A percentile compares a stretch with the other conserved stretches of the same genome.
Conservation (phyloP, 2,888 invertebrate genomes). For the Sinhomidia bicolor region DNA sequence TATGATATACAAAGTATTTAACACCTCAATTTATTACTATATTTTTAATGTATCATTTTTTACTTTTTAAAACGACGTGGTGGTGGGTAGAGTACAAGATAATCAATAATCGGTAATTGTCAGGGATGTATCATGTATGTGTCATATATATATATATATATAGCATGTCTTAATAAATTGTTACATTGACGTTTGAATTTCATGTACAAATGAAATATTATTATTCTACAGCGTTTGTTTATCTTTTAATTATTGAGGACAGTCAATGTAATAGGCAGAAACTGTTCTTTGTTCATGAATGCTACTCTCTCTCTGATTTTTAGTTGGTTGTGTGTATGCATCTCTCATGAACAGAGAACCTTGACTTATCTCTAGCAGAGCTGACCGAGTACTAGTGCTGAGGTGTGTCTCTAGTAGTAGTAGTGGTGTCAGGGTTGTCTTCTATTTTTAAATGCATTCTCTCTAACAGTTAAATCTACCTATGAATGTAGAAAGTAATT, state of each 20-base stretch:
- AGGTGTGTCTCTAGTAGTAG: background rate
- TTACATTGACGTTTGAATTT: constrained; percentile 10
- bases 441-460: background rate
- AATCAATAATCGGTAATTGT: background rate
- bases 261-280: constrained; percentile 34
- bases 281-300: background rate
- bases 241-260: background rate
- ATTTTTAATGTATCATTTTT: background rate
- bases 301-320: background rate
- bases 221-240: background rate
- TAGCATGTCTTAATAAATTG: background rate
- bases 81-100: background rate
- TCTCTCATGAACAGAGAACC: background rate
- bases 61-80: background rate
- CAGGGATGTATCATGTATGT: background rate
- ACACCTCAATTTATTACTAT: background rate
- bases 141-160: background rate
- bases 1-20: background rate
- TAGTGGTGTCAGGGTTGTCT: constrained; percentile 20
- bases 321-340: background rate
- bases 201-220: background rate
- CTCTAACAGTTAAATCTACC: background rate
- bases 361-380: background rate
- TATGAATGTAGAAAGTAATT: too few species aligned
- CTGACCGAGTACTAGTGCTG: background rate